Percentiles rank a stretch among this genome's conserved stretches.
phyloP scores from a whole-genome alignment of 2,797 vertebrate genomes.

The Gymnopithys bicolor region DNA sequence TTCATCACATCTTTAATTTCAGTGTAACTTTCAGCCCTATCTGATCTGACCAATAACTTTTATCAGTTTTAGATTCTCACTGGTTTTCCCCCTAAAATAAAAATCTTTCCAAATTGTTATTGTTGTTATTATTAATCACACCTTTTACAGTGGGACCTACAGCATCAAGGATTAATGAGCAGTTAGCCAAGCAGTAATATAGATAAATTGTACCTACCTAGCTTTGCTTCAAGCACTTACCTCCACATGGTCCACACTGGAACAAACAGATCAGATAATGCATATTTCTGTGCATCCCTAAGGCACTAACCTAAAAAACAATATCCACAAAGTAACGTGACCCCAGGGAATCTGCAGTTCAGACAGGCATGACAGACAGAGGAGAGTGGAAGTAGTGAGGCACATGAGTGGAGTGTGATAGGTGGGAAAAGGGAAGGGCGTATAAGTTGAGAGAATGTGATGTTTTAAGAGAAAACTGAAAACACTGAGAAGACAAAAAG shows the following conservation, averaged over 20 bases:
- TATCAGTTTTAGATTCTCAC: background rate
- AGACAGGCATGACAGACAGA: background rate
- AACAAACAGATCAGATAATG: background rate
- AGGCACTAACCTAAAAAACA: background rate
- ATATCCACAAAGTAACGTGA: background rate
- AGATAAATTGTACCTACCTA: conserved; percentile 36
- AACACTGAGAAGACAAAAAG: background rate
- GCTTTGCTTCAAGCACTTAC: background rate
- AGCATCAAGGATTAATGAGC: conserved; percentile 40
- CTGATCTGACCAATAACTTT: background rate
- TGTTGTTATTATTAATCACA: conserved; percentile 54
- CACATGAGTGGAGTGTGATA: background rate
- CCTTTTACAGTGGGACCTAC: background rate
- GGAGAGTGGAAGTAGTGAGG: background rate
- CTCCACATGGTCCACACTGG: background rate
- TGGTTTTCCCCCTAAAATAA: background rate
- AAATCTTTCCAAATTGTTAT: conserved; percentile 24
- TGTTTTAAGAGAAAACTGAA: background rate
- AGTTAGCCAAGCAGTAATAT: conserved; percentile 13
- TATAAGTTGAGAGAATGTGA: background rate
- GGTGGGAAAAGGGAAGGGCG: background rate
- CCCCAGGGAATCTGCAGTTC: background rate
- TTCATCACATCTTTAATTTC: background rate
- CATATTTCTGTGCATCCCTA: background rate
- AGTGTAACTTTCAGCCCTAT: background rate